Base-by-base conservation (phyloP, 2,888 invertebrate species). In the Hanleya hanleyi region DNA sequence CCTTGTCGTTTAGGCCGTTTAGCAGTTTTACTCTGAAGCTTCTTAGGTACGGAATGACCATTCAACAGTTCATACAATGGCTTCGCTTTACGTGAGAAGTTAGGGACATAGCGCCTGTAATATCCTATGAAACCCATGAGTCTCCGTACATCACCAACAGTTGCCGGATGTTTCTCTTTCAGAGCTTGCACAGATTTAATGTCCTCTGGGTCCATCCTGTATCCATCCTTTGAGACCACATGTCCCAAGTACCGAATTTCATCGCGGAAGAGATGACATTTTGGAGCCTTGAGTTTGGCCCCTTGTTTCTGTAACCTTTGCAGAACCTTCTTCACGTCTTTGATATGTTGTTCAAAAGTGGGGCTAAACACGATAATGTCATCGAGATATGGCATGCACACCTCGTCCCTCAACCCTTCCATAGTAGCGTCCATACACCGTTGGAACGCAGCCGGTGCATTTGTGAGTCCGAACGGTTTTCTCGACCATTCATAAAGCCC, bases 381-480 rank as follows among this genome's bases (percentile, higher is more conserved):
- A 41, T 41, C 41, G 18, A 41, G 41, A 41, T 69, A 69, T 35
- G 72, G 72, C 26, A 72, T 12, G 61, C 69, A 72, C 0, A 62
- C 64, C 32, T 64, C 29, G 38, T 72, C 72, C 29, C 69, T 26
- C n/a, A 72, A 29, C 26, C 47, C 62, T 33, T 64, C 47, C 35
- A 72, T 32, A 37, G 49, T 49, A 18, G 62, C 50, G 36, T 69
- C 47, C 72, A 72, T 69, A 41, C 6, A 65, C 9, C 22, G 29
- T 57, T 68, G 68, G 57, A 57, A 67, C 9, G 47, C 51, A 5
- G 67, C 70, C 18, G 73, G 76, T 4, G 73, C 73, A 51, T 73
- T 73, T n/a, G 70, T 64, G 6, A 78, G 41, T 0, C 74, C 76
- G 33, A 77, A 75, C 9, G 74, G 71, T 64, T 78, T 71, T 7